phyloP scores from a whole-genome alignment of 2,888 invertebrate genomes.

The Unio pictorum region DNA sequence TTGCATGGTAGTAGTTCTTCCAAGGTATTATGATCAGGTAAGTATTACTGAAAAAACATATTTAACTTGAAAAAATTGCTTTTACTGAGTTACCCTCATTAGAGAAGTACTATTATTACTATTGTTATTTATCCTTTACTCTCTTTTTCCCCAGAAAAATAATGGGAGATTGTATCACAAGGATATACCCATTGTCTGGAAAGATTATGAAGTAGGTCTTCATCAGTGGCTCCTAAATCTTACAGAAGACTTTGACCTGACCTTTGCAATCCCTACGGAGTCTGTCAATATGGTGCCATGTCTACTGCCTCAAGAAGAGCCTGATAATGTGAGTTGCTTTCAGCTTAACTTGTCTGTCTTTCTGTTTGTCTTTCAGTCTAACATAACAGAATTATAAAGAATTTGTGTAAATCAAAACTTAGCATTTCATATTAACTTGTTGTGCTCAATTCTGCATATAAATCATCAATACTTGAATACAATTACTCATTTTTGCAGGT shows the following conservation, averaged over 20 bases:
- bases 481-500: no score
- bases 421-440: no score
- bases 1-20: no score
- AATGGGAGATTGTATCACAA: slow-evolving; percentile 63
- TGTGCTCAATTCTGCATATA: no score
- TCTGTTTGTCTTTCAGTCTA: slow-evolving; percentile 4
- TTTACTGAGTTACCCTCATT: no score
- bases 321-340: slow-evolving; percentile 38
- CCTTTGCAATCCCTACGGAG: slow-evolving; percentile 65
- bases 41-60: not conserved
- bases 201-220: slow-evolving; percentile 53
- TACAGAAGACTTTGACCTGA: slow-evolving; percentile 71
- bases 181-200: slow-evolving; percentile 65
- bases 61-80: not conserved
- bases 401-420: no score
- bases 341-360: not conserved
- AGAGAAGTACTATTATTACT: no score
- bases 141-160: slow-evolving; percentile 37
- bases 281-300: slow-evolving; percentile 69
- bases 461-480: no score
- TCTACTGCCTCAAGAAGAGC: slow-evolving; percentile 66
- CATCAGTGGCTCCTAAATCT: slow-evolving; percentile 68
- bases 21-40: no score
- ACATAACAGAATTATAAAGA: not conserved
- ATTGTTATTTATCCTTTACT: not conserved